Evolutionary conservation across 1,140 invertebrate species (phyloP), one percentile per base, ranked within the genome.

Genomic region (Drosophila sechellia): DNA sequence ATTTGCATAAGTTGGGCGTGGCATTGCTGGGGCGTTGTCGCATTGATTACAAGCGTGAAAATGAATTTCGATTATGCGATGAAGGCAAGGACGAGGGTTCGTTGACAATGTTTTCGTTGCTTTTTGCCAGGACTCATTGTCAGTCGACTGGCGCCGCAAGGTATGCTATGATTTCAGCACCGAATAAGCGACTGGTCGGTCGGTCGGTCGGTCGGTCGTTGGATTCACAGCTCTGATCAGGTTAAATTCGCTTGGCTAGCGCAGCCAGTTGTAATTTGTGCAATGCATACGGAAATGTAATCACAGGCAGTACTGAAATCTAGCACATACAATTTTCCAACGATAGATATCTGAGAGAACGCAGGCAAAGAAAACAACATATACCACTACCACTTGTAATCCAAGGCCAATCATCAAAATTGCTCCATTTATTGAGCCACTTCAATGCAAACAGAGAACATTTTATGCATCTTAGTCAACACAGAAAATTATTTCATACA

Each of bases 11-110:
- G 73, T 75, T 86, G 76, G 43, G 72, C 54, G 48, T 48, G 59
- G 56, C 48, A 45, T 48, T 53, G 64, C 31, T 39, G 60, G 76
- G 74, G 69, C 46, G 45, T 61, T 69, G 68, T 56, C 52, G 81
- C 81, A 85, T 85, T 85, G 81, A 85, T 85, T 85, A 85, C 68
- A 85, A 81, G 81, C 81, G 77, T 81, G 78, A 81, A 85, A 78
- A 86, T 85, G 63, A 85, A 78, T 85, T 85, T 86, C 81, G 77
- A 77, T 86, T 85, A 85, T 80, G 81, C 72, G 66, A 61, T 56
- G 70, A 68, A 40, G 54, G 54, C 55, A 72, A 66, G 57, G 58
- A 48, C 60, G 37, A 22, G 43, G 22, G 20, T 12, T n/a, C 27
- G 34, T 13, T 40, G 50, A 56, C 66, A 69, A 70, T 69, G 66